Percentiles rank a stretch among this genome's conserved stretches.
Conservation (phyloP, 2,797 vertebrate species). For the Tolypeutes matacus region DNA sequence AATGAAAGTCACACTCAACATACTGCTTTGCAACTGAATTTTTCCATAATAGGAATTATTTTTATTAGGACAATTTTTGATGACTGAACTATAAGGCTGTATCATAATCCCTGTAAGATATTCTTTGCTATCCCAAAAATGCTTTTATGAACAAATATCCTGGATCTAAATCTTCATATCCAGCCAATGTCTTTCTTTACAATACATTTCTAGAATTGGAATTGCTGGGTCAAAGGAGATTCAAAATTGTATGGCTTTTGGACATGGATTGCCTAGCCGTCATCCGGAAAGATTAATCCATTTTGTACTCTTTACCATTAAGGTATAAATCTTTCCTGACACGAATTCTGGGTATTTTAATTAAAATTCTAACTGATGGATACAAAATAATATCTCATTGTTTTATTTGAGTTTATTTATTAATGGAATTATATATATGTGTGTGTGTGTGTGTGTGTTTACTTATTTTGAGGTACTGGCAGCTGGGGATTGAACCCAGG, state of each 20-base stretch:
- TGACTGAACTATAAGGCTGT: not conserved
- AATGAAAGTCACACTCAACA: not conserved
- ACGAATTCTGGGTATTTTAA: not conserved
- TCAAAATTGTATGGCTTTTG: not conserved
- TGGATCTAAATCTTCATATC: not conserved
- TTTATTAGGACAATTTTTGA: not conserved
- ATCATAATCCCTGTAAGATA: not conserved
- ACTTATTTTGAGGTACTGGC: too few relatives aligned
- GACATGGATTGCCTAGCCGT: not conserved
- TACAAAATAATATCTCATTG: slow-evolving; percentile 9
- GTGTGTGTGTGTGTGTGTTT: too few relatives aligned
- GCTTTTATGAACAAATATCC: not conserved
- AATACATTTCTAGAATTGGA: not conserved
- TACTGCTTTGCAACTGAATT: not conserved
- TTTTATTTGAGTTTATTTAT: not conserved
- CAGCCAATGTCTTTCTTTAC: not conserved
- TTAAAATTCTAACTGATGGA: slow-evolving; percentile 9
- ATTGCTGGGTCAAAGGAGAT: not conserved
- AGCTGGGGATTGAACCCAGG: too few relatives aligned
- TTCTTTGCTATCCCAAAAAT: not conserved
- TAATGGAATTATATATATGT: not conserved
- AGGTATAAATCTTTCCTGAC: not conserved
- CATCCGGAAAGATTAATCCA: not conserved
- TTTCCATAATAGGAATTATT: slow-evolving; percentile 43
- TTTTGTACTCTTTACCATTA: not conserved